A percentile compares a stretch with the other conserved stretches of the same genome.
Conservation (phyloP, 2,113 vertebrate species). For the Raja brachyura region DNA sequence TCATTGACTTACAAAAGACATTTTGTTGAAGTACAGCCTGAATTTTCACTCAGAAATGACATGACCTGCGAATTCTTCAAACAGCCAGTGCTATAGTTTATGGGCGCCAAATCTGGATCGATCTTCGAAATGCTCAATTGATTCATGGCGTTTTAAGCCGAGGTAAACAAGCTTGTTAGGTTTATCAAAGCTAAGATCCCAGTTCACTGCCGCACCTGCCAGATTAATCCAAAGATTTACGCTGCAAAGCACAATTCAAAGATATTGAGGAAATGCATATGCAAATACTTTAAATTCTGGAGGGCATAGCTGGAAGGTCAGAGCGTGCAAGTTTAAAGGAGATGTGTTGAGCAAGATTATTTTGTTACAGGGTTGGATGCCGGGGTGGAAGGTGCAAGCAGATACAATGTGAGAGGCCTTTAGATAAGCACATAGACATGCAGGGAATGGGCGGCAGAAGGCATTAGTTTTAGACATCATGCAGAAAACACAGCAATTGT, state of each 20-base stretch:
- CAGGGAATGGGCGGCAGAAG: too few species aligned
- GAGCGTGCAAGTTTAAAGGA: too few species aligned
- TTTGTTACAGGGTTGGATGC: too few species aligned
- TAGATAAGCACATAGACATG: too few species aligned
- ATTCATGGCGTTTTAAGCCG: background rate
- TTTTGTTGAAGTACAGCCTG: background rate
- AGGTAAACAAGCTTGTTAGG: background rate
- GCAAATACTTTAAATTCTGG: too few species aligned
- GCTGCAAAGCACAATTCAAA: background rate
- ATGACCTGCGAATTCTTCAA: background rate
- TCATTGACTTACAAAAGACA: conserved; percentile 13
- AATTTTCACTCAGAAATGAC: conserved; percentile 4
- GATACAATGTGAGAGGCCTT: too few species aligned
- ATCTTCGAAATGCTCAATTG: background rate
- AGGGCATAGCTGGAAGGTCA: too few species aligned
- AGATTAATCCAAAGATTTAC: background rate
- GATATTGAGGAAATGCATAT: background rate
- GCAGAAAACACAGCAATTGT: too few species aligned
- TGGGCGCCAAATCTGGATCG: background rate
- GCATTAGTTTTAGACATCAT: too few species aligned
- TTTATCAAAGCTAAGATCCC: background rate
- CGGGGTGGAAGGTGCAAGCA: too few species aligned
- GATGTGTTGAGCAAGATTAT: too few species aligned
- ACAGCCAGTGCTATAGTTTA: background rate
- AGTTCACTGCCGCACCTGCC: background rate